A percentile compares a stretch with the other conserved stretches of the same genome.
phyloP scores from a whole-genome alignment of 2,888 invertebrate species.

The Trachelus tabidus region DNA sequence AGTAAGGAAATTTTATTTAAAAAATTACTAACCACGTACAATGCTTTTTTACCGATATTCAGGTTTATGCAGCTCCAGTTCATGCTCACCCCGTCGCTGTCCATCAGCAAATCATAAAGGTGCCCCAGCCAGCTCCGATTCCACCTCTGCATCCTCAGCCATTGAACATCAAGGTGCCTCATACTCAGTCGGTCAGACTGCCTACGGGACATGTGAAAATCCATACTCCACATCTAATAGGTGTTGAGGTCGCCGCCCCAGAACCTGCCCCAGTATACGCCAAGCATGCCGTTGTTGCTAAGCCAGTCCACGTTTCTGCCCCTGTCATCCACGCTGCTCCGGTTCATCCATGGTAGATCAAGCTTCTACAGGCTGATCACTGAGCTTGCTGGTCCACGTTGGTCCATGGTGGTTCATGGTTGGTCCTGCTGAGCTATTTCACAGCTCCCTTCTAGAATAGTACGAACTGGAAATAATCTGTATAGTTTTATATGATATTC shows the following conservation, averaged over 20 bases:
- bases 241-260: slow-evolving; percentile 68
- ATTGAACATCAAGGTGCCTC: slow-evolving; percentile 52
- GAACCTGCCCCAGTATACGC: slow-evolving; percentile 68
- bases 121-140: slow-evolving; percentile 55
- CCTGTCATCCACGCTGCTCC: background rate
- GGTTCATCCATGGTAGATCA: slow-evolving; percentile 21
- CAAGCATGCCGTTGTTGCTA: slow-evolving; percentile 65
- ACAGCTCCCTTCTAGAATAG: background rate
- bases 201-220: slow-evolving; percentile 59
- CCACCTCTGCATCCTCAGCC: slow-evolving; percentile 60
- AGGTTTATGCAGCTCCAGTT: background rate
- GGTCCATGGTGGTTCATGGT: slow-evolving; percentile 37
- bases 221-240: slow-evolving; percentile 69
- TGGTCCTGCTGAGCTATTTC: slow-evolving; percentile 32
- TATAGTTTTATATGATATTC: too few species aligned
- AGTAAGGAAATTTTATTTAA: background rate
- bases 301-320: slow-evolving; percentile 67
- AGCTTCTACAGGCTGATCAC: slow-evolving; percentile 23
- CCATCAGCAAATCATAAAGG: slow-evolving; percentile 32
- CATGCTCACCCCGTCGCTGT: background rate
- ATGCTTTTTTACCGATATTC: background rate
- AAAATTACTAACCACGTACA: background rate
- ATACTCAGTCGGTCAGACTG: slow-evolving; percentile 46
- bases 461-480: background rate
- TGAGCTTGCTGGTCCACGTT: slow-evolving; percentile 27